Evolutionary conservation across 2,888 invertebrate genomes (phyloP).

Genomic region (Drosophila subquinaria): DNA sequence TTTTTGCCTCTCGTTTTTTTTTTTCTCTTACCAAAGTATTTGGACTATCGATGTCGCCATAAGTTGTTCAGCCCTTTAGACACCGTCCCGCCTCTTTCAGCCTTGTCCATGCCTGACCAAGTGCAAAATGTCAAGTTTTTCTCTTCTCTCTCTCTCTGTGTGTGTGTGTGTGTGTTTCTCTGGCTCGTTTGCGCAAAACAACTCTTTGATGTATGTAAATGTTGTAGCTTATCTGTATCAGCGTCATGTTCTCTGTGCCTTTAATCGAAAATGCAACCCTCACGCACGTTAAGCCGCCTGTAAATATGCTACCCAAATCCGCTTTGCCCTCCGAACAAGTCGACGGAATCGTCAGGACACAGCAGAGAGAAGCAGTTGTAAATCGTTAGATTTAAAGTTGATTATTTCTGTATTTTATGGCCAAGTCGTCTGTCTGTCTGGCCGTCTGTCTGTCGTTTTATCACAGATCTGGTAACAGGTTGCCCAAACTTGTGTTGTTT

Average conservation of each 20-base stretch:
- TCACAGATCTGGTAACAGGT: constrained; percentile 60
- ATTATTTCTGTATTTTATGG: constrained; percentile 60
- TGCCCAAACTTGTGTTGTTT: constrained; percentile 45
- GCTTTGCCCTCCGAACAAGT: constrained; percentile 35
- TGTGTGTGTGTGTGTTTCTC: constrained; percentile 22
- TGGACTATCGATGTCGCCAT: constrained; percentile 82
- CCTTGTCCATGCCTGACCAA: constrained; percentile 71
- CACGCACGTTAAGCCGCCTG: constrained; percentile 59
- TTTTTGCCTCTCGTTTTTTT: constrained; percentile 35
- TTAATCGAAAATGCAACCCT: constrained; percentile 74
- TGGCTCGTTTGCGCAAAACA: constrained; percentile 40
- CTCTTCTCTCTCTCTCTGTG: constrained; percentile 2
- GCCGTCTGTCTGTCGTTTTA: constrained; percentile 25
- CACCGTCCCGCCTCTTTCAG: constrained; percentile 27
- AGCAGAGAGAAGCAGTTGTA: constrained; percentile 42
- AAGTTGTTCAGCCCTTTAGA: constrained; percentile 76
- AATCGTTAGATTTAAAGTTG: constrained; percentile 66
- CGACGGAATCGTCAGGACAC: constrained; percentile 7
- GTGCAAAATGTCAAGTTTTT: constrained; percentile 78
- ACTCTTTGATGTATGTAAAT: constrained; percentile 74
- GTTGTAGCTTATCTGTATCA: constrained; percentile 70
- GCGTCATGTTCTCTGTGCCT: constrained; percentile 46
- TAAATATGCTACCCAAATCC: constrained; percentile 58
- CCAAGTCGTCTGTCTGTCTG: constrained; percentile 32
- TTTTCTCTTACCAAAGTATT: constrained; percentile 62